Evolutionary conservation across 2,113 vertebrate genomes (phyloP).

Genomic region (Apaloderma vittatum): DNA sequence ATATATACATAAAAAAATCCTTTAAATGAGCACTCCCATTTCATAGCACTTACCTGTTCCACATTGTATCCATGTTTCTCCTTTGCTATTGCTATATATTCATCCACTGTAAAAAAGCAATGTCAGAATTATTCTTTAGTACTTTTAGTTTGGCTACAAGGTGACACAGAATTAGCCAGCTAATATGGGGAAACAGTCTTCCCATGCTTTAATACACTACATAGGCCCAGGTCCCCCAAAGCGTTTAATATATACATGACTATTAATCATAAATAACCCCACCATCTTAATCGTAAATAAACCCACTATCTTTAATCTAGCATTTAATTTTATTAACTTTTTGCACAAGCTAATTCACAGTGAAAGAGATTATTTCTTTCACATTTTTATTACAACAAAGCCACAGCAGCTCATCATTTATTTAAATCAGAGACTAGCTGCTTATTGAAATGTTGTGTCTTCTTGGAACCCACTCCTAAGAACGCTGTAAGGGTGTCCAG

Average conservation of each 20-base stretch:
- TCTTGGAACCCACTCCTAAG: background rate
- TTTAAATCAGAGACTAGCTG: background rate
- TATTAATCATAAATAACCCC: too few relatives aligned
- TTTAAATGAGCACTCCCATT: conserved; percentile 32
- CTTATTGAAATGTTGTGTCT: background rate
- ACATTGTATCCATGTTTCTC: conserved; percentile 99
- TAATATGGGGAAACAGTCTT: background rate
- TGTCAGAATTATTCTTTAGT: conserved; percentile 52
- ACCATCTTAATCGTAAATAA: background rate
- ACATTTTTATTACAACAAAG: background rate
- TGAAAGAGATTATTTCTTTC: background rate
- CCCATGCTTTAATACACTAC: background rate
- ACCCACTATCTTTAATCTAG: background rate
- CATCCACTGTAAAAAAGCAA: conserved; percentile 91
- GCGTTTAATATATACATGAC: background rate
- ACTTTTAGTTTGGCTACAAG: background rate
- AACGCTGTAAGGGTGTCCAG: background rate
- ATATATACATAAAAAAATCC: background rate
- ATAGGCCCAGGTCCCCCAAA: background rate
- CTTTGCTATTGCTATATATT: conserved; percentile 97
- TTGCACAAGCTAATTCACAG: background rate
- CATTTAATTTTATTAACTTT: background rate
- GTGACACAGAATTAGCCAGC: background rate
- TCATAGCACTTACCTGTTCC: conserved; percentile 88
- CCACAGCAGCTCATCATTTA: background rate